phyloP scores from a whole-genome alignment of 2,797 vertebrate genomes.

The Neosalanx taihuensis region DNA sequence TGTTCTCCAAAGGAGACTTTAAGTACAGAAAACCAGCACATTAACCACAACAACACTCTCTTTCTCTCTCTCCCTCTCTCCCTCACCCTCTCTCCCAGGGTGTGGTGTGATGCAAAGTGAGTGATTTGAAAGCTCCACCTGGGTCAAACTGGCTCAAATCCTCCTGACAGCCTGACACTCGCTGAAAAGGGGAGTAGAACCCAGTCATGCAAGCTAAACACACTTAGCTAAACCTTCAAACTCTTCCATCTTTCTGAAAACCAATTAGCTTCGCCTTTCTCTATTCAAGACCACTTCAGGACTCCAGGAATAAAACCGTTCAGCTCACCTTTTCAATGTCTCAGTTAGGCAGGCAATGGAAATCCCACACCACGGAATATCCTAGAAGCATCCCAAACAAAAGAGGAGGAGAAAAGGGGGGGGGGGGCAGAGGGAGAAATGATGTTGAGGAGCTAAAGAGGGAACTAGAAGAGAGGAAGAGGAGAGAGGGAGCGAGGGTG shows the following conservation, averaged over 20 bases:
- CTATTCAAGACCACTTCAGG: neutral
- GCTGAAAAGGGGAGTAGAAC: neutral
- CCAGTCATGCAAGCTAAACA: constrained; percentile 28
- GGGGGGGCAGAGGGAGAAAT: constrained; percentile 33
- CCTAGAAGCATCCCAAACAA: constrained; percentile 46
- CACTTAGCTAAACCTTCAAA: constrained; percentile 7
- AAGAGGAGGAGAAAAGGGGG: constrained; percentile 41
- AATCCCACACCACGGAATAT: constrained; percentile 66
- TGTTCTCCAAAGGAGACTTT: too few relatives aligned
- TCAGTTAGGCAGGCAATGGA: constrained; percentile 54
- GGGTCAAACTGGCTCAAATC: constrained; percentile 47
- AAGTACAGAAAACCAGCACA: too few relatives aligned
- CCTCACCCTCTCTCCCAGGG: constrained; percentile 34
- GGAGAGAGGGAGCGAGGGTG: constrained; percentile 33
- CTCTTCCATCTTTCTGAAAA: constrained; percentile 2
- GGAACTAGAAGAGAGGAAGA: constrained; percentile 14
- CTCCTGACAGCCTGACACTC: neutral
- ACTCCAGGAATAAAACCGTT: constrained; percentile 6
- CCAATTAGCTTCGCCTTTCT: constrained; percentile 30
- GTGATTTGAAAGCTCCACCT: constrained; percentile 34
- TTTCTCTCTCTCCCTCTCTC: neutral
- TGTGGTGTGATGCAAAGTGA: constrained; percentile 46
- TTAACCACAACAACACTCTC: constrained; percentile 17
- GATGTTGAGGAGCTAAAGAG: constrained; percentile 22
- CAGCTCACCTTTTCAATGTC: constrained; percentile 65